Conservation (phyloP, 1,140 invertebrate genomes). For the Meteorus sp. region DNA sequence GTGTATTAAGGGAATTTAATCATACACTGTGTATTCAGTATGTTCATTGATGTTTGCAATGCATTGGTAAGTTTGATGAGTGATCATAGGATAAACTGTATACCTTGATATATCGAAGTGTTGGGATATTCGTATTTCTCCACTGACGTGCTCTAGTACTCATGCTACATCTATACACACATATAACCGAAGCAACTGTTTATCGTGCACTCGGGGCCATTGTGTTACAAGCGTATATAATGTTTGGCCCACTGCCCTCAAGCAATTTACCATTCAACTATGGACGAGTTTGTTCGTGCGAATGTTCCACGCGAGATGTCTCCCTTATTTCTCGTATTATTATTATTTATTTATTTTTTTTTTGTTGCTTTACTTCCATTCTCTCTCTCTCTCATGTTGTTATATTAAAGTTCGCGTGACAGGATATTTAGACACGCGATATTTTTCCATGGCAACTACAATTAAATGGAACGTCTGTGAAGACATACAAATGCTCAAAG, state of each 20-base stretch:
- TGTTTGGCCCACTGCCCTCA: constrained; percentile 29
- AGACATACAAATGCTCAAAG: neutral
- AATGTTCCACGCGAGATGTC: constrained; percentile 2
- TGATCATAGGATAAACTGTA: too few species aligned
- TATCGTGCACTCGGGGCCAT: constrained; percentile 20
- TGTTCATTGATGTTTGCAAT: neutral
- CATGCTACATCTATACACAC: too few species aligned
- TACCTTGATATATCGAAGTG: too few species aligned
- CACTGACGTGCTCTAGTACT: too few species aligned
- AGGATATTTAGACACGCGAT: constrained; percentile 48
- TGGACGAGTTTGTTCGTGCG: neutral
- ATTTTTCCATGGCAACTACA: constrained; percentile 38
- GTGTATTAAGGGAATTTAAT: neutral
- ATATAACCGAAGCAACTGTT: constrained; percentile 10
- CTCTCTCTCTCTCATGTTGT: neutral
- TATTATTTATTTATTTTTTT: neutral
- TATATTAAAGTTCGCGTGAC: constrained; percentile 47
- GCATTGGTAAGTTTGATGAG: neutral
- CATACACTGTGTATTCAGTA: neutral
- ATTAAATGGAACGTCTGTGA: constrained; percentile 28
- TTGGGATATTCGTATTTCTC: too few species aligned
- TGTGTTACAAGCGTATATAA: constrained; percentile 16
- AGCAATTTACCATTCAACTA: constrained; percentile 12
- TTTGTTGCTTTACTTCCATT: neutral
- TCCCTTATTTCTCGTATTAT: too few species aligned